These are phyloP conservation scores for Caenorhabditis tropicalis DNA, from an alignment of 1,140 invertebrate species.

Conservation along the genomic window DNA sequence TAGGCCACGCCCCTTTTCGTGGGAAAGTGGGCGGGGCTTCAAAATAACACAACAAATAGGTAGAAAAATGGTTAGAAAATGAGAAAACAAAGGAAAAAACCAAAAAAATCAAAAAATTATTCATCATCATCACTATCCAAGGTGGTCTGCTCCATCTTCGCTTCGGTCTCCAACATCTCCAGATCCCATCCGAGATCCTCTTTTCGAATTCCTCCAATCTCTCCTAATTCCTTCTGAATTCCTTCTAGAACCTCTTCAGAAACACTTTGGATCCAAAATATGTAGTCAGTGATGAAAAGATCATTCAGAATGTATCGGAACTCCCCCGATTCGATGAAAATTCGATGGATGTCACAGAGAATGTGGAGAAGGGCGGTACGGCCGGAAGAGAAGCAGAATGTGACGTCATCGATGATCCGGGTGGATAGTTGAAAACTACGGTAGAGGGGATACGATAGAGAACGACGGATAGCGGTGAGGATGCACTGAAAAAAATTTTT, in stretches of 20 bases:
- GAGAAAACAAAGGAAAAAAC: background rate
- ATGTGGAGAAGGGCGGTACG: slow-evolving; percentile 38
- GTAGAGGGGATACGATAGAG: slow-evolving; percentile 44
- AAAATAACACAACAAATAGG: too few relatives aligned
- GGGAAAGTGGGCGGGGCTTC: too few relatives aligned
- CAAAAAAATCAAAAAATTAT: background rate
- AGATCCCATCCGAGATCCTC: background rate
- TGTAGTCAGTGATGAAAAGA: slow-evolving; percentile 46
- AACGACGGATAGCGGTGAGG: slow-evolving; percentile 11
- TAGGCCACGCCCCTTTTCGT: too few relatives aligned
- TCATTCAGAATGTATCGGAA: slow-evolving; percentile 54
- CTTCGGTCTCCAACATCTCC: background rate
- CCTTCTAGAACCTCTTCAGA: background rate
- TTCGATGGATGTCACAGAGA: slow-evolving; percentile 48
- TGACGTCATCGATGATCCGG: background rate
- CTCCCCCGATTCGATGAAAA: slow-evolving; percentile 40
- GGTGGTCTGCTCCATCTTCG: background rate
- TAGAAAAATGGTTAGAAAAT: too few relatives aligned
- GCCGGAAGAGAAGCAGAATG: background rate
- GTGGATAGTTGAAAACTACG: background rate
- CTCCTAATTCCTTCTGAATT: slow-evolving; percentile 12
- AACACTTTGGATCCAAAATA: slow-evolving; percentile 48
- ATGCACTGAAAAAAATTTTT: slow-evolving; percentile 17
- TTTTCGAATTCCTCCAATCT: background rate
- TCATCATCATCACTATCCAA: slow-evolving; percentile 9